A percentile compares a stretch with the other conserved stretches of the same genome.
These are phyloP conservation scores for Sericinus montela DNA, from an alignment of 2,888 invertebrate genomes.

Conservation along the genomic window DNA sequence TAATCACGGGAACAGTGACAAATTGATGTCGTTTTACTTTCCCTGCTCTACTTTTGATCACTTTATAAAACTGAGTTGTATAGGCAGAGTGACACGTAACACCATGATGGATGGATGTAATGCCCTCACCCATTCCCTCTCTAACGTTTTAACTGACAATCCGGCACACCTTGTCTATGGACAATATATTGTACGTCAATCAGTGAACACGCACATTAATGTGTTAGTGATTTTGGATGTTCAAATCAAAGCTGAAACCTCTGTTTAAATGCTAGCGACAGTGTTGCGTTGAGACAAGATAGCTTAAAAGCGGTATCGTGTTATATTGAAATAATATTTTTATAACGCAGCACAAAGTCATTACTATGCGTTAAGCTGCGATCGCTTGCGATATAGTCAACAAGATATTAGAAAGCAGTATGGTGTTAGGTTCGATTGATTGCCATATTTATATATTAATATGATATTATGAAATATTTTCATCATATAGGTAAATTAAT, in stretches of 20 bases:
- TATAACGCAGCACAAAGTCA: too few relatives aligned
- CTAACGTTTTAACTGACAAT: constrained; percentile 61
- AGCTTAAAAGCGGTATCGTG: not conserved
- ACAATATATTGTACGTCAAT: constrained; percentile 71
- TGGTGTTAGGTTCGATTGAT: too few relatives aligned
- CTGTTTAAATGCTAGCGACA: not conserved
- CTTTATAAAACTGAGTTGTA: constrained; percentile 54
- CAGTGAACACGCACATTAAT: constrained; percentile 50
- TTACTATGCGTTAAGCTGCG: too few relatives aligned
- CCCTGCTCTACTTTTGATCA: constrained; percentile 52
- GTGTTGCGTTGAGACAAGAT: not conserved
- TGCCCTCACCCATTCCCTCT: constrained; percentile 51
- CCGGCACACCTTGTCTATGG: constrained; percentile 59
- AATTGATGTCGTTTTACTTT: constrained; percentile 45
- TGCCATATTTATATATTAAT: too few relatives aligned
- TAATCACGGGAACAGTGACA: constrained; percentile 43
- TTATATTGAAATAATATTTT: not conserved
- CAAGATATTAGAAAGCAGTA: too few relatives aligned
- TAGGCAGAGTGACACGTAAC: constrained; percentile 44
- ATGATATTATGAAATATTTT: too few relatives aligned
- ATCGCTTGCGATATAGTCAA: too few relatives aligned
- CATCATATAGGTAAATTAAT: too few relatives aligned
- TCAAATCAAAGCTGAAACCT: too few relatives aligned
- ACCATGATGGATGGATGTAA: constrained; percentile 57
- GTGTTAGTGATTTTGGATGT: not conserved